phyloP scores from a whole-genome alignment of 2,113 vertebrate species.

The Siphamia tubifer region DNA sequence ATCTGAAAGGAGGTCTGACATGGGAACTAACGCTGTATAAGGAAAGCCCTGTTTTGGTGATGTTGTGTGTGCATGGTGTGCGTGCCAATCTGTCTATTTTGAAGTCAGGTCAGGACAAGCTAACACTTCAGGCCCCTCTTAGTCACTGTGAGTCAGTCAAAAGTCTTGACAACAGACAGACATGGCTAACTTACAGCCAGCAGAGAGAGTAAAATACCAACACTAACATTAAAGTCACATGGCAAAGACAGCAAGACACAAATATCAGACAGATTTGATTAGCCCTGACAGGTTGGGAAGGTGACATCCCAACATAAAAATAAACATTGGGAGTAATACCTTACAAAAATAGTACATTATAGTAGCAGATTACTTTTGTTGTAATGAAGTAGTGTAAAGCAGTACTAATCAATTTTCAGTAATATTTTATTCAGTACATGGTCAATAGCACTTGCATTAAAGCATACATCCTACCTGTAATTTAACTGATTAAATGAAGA shows the following conservation, averaged over 20 bases:
- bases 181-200: slow-evolving; percentile 30
- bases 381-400: too few species aligned
- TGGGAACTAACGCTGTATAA: slow-evolving; percentile 62
- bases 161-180: slow-evolving; percentile 55
- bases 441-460: too few species aligned
- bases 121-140: slow-evolving; percentile 56
- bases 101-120: slow-evolving; percentile 74
- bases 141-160: slow-evolving; percentile 65
- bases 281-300: neutral
- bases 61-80: slow-evolving; percentile 42
- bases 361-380: too few species aligned
- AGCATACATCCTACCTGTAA: too few species aligned
- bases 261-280: too few species aligned
- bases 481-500: too few species aligned
- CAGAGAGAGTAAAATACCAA: slow-evolving; percentile 16
- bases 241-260: too few species aligned
- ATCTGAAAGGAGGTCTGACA: slow-evolving; percentile 52
- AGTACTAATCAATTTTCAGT: too few species aligned
- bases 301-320: neutral
- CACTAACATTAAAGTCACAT: slow-evolving; percentile 14
- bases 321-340: too few species aligned
- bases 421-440: too few species aligned
- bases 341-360: too few species aligned
- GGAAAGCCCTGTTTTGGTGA: slow-evolving; percentile 61
- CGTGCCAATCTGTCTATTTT: slow-evolving; percentile 70